Evolutionary conservation across 2,797 vertebrate genomes (phyloP).

Genomic region (Rhynchotus rufescens): DNA sequence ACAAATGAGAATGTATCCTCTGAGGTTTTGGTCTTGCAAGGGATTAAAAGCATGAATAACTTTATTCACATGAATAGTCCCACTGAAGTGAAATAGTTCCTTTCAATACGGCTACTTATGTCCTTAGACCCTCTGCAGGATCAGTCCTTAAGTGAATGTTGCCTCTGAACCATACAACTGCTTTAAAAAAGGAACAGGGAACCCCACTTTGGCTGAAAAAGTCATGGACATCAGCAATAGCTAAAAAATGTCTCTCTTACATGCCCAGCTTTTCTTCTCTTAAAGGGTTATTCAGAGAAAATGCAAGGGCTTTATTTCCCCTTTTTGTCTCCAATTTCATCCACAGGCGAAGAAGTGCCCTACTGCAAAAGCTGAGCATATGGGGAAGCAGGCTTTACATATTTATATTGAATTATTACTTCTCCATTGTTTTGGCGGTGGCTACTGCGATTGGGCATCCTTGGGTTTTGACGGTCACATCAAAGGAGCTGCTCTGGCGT

Average conservation of each 20-base stretch:
- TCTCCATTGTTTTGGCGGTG: constrained; percentile 53
- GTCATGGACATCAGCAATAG: background rate
- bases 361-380: background rate
- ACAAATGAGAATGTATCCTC: background rate
- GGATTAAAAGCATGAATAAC: background rate
- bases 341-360: background rate
- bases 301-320: background rate
- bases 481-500: constrained; percentile 79
- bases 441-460: constrained; percentile 71
- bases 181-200: background rate
- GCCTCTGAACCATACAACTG: background rate
- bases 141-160: background rate
- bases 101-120: background rate
- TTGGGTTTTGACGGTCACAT: constrained; percentile 78
- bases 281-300: background rate
- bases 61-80: background rate
- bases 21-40: background rate
- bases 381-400: constrained; percentile 25
- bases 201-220: background rate
- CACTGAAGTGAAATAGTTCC: background rate
- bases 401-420: constrained; percentile 59
- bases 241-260: background rate
- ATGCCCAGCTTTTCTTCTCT: background rate
- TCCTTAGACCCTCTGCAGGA: background rate
- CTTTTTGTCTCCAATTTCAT: background rate